Evolutionary conservation across 2,113 vertebrate genomes (phyloP).

Genomic region (Bubo scandiacus): DNA sequence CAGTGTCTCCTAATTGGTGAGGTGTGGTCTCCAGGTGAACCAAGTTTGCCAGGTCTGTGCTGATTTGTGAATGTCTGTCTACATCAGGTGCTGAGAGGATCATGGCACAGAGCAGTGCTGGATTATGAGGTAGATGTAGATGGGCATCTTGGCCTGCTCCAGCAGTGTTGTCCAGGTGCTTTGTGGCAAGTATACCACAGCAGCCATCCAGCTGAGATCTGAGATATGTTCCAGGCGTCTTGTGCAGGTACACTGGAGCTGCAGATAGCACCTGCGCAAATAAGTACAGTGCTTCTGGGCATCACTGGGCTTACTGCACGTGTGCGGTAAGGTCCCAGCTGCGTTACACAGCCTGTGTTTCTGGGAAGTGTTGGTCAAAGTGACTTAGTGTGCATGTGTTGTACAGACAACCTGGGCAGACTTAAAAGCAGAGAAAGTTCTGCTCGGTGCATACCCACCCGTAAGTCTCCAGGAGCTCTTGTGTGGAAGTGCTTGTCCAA

Average conservation of each 20-base stretch:
- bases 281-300: neutral
- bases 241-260: neutral
- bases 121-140: neutral
- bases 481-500: neutral
- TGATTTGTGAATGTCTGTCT: neutral
- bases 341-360: neutral
- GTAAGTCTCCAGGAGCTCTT: neutral
- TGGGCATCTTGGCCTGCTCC: neutral
- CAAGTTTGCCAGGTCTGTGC: neutral
- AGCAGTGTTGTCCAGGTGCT: neutral
- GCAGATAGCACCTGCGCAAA: neutral
- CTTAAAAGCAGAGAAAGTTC: neutral
- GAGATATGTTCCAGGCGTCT: neutral
- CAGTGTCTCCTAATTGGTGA: neutral
- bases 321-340: neutral
- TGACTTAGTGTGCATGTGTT: rapidly evolving
- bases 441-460: neutral
- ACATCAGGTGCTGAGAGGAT: neutral
- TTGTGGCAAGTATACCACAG: neutral
- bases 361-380: neutral
- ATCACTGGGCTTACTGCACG: neutral
- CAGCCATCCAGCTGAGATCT: neutral
- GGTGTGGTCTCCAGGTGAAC: neutral
- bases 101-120: neutral
- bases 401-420: neutral